A percentile compares a stretch with the other conserved stretches of the same genome.
phyloP scores from a whole-genome alignment of 2,797 vertebrate genomes.

The Gymnoscopelus microlampas region DNA sequence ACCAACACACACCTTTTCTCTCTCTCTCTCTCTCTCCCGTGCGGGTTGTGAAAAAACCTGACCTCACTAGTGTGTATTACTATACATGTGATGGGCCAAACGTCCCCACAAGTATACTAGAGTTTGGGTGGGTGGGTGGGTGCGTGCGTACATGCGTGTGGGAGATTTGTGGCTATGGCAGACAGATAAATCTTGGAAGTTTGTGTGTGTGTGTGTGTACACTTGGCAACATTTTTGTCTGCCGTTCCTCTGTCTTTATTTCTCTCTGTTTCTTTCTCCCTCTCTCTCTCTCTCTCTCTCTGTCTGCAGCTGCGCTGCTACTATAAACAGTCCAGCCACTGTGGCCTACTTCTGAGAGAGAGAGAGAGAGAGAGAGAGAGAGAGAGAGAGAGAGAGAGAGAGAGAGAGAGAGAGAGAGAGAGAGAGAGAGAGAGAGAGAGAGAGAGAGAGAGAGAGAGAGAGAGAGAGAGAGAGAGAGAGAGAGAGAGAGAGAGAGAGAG shows the following conservation, averaged over 20 bases:
- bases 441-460: constrained; percentile 39
- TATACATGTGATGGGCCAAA: too few relatives aligned
- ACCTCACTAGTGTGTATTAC: too few relatives aligned
- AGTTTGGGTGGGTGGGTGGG: not conserved
- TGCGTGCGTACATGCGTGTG: too few relatives aligned
- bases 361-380: constrained; percentile 16
- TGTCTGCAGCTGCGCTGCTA: constrained; percentile 71
- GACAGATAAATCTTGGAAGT: constrained; percentile 21
- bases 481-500: constrained; percentile 46
- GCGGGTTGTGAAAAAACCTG: too few relatives aligned
- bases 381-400: too few relatives aligned
- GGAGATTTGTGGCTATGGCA: constrained; percentile 4
- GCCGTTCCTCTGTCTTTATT: not conserved
- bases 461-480: constrained; percentile 45
- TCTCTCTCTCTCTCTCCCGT: too few relatives aligned
- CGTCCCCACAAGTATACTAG: too few relatives aligned
- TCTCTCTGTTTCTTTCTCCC: constrained; percentile 11
- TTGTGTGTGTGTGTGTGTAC: not conserved
- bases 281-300: constrained; percentile 34
- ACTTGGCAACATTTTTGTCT: too few relatives aligned
- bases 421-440: constrained; percentile 46
- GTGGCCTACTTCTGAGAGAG: constrained; percentile 73
- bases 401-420: too few relatives aligned
- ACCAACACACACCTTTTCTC: too few relatives aligned
- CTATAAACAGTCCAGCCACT: constrained; percentile 75